Base-by-base conservation (phyloP, 2,113 vertebrate species). In the Pedetes capensis region DNA sequence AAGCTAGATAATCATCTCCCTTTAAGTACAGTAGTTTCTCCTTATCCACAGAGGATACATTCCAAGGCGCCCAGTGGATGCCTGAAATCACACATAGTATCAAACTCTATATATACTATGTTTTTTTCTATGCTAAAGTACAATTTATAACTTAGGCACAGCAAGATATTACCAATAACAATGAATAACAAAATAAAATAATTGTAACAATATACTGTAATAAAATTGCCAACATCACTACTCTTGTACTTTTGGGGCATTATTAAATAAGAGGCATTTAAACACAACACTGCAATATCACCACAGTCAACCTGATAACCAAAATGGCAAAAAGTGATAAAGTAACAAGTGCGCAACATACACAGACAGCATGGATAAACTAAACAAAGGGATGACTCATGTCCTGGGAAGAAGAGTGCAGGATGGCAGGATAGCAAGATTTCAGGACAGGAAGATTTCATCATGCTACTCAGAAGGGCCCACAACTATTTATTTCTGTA, bases 1-100 rank as follows among this genome's bases (percentile, higher is more conserved):
- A 96, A 85, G 78, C 79, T 71, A 81, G 53, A 89, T 74, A 92
- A 79, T 49, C 74, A 96, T 81, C 91, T 91, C 44, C 8, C 76
- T 32, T 91, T 68, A 66, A 88, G 59, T 47, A 69, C 10, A 69
- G 53, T 55, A 86, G 37, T 17, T 39, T 68, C 9, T 16, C 39
- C 71, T 32, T 44, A 59, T 44, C 57, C 47, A 32, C 22, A 23
- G 42, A 83, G 79, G 69, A 74, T n/a, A 74, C 44, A 61, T 74
- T 83, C 79, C 89, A 74, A 83, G 80, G 75, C 16, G 3, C 25
- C 39, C 63, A 17, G 51, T 68, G 63, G 39, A 47, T 10, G 47
- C 42, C 78, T 63, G 29, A 86, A 92, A 79, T 49, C 69, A 34
- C 80, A 64, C 59, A 55, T 14, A 78, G 20, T 49, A 78, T 69